Base-by-base conservation (phyloP, 1,140 invertebrate species). In the Teleogryllus occipitalis region DNA sequence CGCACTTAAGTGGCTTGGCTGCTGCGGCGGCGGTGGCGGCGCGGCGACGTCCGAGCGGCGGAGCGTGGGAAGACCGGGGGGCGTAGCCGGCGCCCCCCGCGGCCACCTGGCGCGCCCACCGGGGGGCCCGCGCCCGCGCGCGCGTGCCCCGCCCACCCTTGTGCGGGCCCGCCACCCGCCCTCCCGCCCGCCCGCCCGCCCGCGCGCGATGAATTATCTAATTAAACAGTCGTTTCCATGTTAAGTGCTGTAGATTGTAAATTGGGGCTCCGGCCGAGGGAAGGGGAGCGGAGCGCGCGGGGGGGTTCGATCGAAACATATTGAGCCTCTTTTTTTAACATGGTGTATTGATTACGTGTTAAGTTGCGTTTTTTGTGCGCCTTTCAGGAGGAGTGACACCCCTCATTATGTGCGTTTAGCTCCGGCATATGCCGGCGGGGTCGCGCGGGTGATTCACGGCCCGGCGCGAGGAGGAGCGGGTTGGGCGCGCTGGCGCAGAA, bases 231-330 rank as follows among this genome's bases (percentile, higher is more conserved):
- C 54, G 54, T 65, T 65, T 65, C 54, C 54, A 65, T 65, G 54
- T 65, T 65, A 65, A 65, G 54, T 65, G 54, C 54, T 65, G 54
- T 65, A 65, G 54, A 65, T 65, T 65, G 54, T 65, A 65, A 65
- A 65, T 65, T 65, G 54, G 54, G 7, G 27, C 27, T 39, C 27
- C 27, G 27, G 18, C 54, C 54, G 54, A 65, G 54, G 54, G 54
- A 65, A 1, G 54, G 54, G 27, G 27, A n/a, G 27, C 27, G 27
- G n/a, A n/a, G 1, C 27, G 27, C 27, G 27, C 27, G 27, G 27
- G 27, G 27, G 27, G 27, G 27, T 39, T 39, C 27, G 27, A 65
- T 65, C 54, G 54, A 65, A 65, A 65, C 54, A 65, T 65, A 65
- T 65, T 65, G 54, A 65, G 54, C 10, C 54, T 65, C 10, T 65